These are phyloP conservation scores for Carlito syrichta DNA, from an alignment of 2,113 vertebrate species.

Conservation along the genomic window DNA sequence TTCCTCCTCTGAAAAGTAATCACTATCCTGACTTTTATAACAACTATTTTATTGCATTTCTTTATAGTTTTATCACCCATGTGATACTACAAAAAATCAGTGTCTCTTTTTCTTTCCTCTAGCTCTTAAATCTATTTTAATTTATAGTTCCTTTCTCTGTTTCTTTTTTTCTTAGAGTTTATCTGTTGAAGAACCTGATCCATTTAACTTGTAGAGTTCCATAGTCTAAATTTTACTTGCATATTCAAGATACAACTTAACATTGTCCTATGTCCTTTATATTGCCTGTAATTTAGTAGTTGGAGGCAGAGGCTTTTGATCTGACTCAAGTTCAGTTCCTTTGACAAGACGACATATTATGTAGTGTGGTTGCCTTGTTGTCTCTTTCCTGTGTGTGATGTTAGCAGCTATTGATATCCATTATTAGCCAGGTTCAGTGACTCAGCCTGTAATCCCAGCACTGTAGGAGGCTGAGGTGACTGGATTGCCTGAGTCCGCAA, in stretches of 20 bases:
- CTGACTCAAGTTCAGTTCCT: neutral
- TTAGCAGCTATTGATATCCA: neutral
- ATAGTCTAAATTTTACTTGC: neutral
- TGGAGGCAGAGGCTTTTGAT: neutral
- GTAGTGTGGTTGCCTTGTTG: neutral
- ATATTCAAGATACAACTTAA: neutral
- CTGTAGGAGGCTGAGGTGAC: too few species aligned
- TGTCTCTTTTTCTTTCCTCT: neutral
- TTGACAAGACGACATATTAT: neutral
- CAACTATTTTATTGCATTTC: neutral
- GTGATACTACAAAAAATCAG: neutral
- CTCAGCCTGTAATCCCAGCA: too few species aligned
- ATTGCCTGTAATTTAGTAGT: neutral
- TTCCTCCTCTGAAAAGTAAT: neutral
- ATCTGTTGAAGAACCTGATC: neutral
- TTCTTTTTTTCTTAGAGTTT: neutral
- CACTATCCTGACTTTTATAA: neutral
- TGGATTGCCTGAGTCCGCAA: too few species aligned
- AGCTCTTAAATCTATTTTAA: neutral
- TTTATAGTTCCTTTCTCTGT: neutral
- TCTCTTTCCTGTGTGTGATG: neutral
- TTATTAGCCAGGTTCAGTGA: too few species aligned
- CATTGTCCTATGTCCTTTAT: neutral
- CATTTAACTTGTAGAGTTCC: neutral
- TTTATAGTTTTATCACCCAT: neutral